phyloP scores from a whole-genome alignment of 2,113 vertebrate genomes.

The Caranx melampygus region DNA sequence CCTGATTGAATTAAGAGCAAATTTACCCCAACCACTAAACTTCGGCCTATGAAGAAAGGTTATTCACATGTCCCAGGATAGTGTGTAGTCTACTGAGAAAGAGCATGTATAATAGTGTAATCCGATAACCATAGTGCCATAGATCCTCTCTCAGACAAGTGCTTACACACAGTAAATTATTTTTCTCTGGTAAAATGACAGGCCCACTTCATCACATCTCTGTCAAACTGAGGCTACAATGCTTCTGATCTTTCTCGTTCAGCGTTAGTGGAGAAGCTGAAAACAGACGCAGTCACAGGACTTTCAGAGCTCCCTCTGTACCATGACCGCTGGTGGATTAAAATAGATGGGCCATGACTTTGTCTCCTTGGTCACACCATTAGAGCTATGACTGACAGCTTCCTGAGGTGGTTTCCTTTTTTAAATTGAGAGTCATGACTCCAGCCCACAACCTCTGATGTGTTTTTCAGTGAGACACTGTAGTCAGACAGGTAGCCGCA shows the following conservation, averaged over 20 bases:
- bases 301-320: slow-evolving; percentile 33
- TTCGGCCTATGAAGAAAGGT: neutral
- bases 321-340: slow-evolving; percentile 61
- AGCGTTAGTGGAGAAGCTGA: slow-evolving; percentile 36
- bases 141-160: neutral
- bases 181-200: neutral
- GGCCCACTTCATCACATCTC: slow-evolving; percentile 21
- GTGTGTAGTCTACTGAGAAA: neutral
- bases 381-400: slow-evolving; percentile 67
- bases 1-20: slow-evolving; percentile 8
- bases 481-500: slow-evolving; percentile 30
- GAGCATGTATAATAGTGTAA: neutral
- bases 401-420: slow-evolving; percentile 60
- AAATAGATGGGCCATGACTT: slow-evolving; percentile 76
- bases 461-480: slow-evolving; percentile 30
- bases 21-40: neutral
- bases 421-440: slow-evolving; percentile 52
- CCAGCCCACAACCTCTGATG: slow-evolving; percentile 6
- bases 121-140: slow-evolving; percentile 3
- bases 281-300: slow-evolving; percentile 61
- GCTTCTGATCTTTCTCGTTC: slow-evolving; percentile 28
- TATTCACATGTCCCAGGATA: neutral
- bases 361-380: slow-evolving; percentile 61
- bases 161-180: neutral
- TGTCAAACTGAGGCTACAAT: neutral